Percentiles rank a stretch among this genome's conserved stretches.
Conservation (phyloP, 2,888 invertebrate species). For the Zygothrica quintamaculata region DNA sequence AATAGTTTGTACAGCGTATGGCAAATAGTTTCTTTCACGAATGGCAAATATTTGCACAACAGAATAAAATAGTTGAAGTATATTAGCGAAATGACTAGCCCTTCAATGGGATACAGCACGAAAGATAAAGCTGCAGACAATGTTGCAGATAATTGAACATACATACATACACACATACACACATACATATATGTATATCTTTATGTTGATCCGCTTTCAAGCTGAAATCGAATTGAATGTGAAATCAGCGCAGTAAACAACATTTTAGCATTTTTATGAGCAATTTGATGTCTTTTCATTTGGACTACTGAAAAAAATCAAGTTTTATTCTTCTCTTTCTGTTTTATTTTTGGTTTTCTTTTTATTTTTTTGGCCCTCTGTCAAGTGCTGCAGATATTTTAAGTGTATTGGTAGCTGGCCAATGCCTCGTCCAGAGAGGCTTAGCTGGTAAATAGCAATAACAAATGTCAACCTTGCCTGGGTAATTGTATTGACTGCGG, state of each 20-base stretch:
- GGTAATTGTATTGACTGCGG: conserved; percentile 44
- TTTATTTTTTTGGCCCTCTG: conserved; percentile 36
- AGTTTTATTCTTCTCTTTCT: conserved; percentile 9
- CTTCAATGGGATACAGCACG: conserved; percentile 7
- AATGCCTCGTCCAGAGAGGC: no score
- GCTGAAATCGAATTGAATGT: conserved; percentile 42
- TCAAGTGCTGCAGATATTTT: conserved; percentile 58
- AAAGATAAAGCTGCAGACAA: conserved; percentile 1
- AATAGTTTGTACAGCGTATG: no score
- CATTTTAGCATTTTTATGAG: conserved; percentile 18
- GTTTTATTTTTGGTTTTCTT: no score
- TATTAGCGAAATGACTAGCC: conserved; percentile 44
- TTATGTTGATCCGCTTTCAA: conserved; percentile 39
- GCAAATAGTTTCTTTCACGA: no score
- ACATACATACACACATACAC: conserved; percentile 7
- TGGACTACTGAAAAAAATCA: conserved; percentile 38
- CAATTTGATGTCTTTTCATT: conserved; percentile 47
- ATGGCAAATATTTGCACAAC: conserved; percentile 46
- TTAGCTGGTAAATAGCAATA: neutral
- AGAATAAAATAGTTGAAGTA: no score
- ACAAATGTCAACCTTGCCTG: conserved; percentile 28
- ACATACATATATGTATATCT: neutral
- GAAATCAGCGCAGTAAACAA: conserved; percentile 41
- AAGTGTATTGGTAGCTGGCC: no score
- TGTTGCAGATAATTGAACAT: conserved; percentile 8